Evolutionary conservation across 2,888 invertebrate genomes (phyloP), one percentile per base, ranked within the genome.

Genomic region (Ptilodon capucinus): DNA sequence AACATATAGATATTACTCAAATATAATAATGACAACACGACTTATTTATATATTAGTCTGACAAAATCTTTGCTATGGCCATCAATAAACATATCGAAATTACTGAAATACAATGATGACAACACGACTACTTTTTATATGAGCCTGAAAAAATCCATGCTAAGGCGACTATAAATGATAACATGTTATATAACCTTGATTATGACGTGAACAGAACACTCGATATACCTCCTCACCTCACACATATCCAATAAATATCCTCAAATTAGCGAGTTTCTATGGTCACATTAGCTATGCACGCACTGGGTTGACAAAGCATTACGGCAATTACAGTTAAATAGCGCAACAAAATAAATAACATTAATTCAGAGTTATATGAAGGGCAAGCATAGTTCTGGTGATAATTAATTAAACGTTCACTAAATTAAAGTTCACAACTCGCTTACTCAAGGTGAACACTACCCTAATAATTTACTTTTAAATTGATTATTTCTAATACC

Each of bases 391-490:
- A 17, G 38, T 35, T 40, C 38, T n/a, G 48, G 30, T 32, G 38
- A 46, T 48, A 45, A 16, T 34, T 16, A 18, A 42, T 35, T 28
- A 45, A 44, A 41, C 44, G 54, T 40, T 28, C 41, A 14, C 49
- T 45, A n/a, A n/a, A n/a, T n/a, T n/a, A n/a, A n/a, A n/a, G n/a
- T n/a, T n/a, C 36, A 40, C 13, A 51, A 41, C 43, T 60, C 46
- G 51, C 62, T 58, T 61, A 54, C 41, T 51, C 52, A 64, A 19
- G 32, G 53, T 50, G 54, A 54, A 43, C 23, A 54, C 43, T 52
- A 35, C 44, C 40, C 49, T 61, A 60, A 49, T 11, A 61, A 64
- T 63, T 64, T 65, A 55, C 43, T 51, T 52, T 39, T 46, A 48
- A 46, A 46, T 48, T 42, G 47, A 52, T 64, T 35, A 34, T 60